Evolutionary conservation across 2,888 invertebrate genomes (phyloP).

Genomic region (Xanthia togata): DNA sequence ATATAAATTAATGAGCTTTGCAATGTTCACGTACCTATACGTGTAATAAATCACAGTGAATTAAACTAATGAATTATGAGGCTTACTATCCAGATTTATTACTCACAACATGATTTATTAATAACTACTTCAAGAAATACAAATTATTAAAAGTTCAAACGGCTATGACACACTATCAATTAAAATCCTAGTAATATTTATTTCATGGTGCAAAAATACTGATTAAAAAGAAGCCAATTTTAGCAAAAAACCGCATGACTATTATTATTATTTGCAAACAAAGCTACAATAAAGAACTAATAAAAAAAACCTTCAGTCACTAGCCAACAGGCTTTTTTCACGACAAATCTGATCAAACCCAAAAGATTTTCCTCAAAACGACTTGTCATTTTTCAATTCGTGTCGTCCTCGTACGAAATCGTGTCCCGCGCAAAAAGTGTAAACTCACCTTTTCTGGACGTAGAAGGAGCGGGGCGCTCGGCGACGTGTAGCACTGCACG

Average conservation of each 20-base stretch:
- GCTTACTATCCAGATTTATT: conserved; percentile 1
- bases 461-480: too few species aligned
- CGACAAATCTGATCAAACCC: conserved; percentile 46
- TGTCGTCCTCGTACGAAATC: conserved; percentile 12
- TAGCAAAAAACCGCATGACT: background rate
- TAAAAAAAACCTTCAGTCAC: conserved; percentile 5
- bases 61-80: conserved; percentile 23
- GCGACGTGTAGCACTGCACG: too few species aligned
- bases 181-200: background rate
- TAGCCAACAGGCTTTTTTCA: conserved; percentile 23
- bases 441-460: too few species aligned
- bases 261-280: background rate
- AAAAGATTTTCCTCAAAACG: conserved; percentile 19
- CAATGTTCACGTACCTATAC: conserved; percentile 7
- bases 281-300: background rate
- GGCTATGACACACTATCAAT: background rate
- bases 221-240: background rate
- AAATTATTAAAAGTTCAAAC: background rate
- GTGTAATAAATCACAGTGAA: conserved; percentile 31
- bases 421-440: conserved; percentile 30
- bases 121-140: background rate
- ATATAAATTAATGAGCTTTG: conserved; percentile 24
- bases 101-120: conserved; percentile 9
- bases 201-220: background rate
- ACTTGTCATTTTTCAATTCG: conserved; percentile 41